Evolutionary conservation across 2,888 invertebrate species (phyloP).

Genomic region (Mantis religiosa): DNA sequence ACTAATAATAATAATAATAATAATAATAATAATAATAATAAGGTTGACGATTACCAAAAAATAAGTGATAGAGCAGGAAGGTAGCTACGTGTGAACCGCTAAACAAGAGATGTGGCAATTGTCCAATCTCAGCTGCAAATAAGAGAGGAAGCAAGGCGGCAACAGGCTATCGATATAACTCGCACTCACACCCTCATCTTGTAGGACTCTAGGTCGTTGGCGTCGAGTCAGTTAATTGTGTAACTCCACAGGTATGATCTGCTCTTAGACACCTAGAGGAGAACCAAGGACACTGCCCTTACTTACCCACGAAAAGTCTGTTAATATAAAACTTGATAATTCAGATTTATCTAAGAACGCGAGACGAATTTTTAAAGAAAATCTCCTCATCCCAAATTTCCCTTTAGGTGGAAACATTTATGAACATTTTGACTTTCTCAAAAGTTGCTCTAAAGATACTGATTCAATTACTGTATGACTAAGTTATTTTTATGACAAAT

Average conservation of each 20-base stretch:
- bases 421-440: too few relatives aligned
- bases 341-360: too few relatives aligned
- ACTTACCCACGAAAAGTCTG: neutral
- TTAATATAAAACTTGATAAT: too few relatives aligned
- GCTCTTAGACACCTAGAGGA: neutral
- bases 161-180: neutral
- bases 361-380: too few relatives aligned
- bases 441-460: too few relatives aligned
- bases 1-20: too few relatives aligned
- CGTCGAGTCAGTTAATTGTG: neutral
- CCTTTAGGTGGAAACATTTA: too few relatives aligned
- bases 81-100: neutral
- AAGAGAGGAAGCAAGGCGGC: neutral
- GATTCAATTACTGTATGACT: too few relatives aligned
- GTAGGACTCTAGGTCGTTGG: neutral
- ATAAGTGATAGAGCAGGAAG: neutral
- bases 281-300: neutral
- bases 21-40: too few relatives aligned
- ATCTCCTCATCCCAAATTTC: too few relatives aligned
- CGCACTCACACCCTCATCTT: neutral
- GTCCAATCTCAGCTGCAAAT: neutral
- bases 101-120: neutral
- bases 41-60: too few relatives aligned
- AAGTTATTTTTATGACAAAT: too few relatives aligned
- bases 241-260: neutral